Base-by-base conservation (phyloP, 2,113 vertebrate species). In the Ailuropoda melanoleuca region DNA sequence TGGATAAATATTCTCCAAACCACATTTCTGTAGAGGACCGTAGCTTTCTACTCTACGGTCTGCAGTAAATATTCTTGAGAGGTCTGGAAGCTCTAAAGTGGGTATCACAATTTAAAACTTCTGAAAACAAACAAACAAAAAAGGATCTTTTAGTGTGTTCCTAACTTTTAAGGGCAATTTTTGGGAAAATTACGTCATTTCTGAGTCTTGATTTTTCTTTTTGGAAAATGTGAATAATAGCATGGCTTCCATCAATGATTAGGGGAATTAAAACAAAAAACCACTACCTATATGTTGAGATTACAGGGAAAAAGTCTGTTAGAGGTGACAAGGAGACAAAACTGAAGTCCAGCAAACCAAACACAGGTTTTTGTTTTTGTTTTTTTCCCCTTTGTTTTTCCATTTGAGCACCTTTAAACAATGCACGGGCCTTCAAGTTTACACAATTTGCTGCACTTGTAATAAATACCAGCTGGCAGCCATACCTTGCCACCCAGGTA, bases 1-100 rank as follows among this genome's bases (percentile, higher is more conserved):
- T 39, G 50, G 77, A 56, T 93, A 84, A 96, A 55, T 77, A 90
- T 15, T 93, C 81, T 53, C 75, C 46, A 90, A 87, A 83, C 17
- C 14, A 72, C 31, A 19, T 88, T 77, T 82, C 85, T 91, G n/a
- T 39, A 14, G 9, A 83, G 17, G 39, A 34, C 14, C 46, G 74
- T n/a, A 39, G 10, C 3, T 82, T 62, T 88, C 70, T 87, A 19
- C 19, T 94, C 24, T n/a, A 31, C 11, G 56, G 23, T 90, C 53
- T 74, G 43, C 31, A 5, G 8, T n/a, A 24, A 89, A n/a, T 24
- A 74, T 9, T 23, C 18, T 68, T 31, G 10, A 39, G 64, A 72
- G 34, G 8, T 70, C 92, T 17, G 8, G 64, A 88, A 95, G 31
- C 24, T 56, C n/a, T 43, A 39, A 75, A 82, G 31, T 39, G 1